These are phyloP conservation scores for Elymnias hypermnestra DNA, from an alignment of 1,140 invertebrate genomes.

Conservation along the genomic window DNA sequence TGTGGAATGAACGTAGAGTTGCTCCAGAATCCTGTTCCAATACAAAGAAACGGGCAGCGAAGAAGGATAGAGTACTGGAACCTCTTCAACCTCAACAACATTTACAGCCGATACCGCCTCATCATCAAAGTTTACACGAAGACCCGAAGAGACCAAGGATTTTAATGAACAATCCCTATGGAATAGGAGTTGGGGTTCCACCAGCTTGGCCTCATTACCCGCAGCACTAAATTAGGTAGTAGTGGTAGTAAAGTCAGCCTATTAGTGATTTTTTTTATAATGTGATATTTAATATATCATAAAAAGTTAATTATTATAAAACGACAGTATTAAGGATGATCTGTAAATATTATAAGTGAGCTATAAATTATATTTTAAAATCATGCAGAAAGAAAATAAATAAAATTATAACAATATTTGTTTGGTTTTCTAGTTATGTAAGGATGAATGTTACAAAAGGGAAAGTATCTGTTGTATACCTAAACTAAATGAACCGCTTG, in stretches of 20 bases:
- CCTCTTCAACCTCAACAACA: conserved; percentile 7
- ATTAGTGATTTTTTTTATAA: no score
- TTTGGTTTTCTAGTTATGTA: no score
- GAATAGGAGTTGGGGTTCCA: conserved; percentile 36
- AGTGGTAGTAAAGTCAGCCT: no score
- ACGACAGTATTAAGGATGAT: background rate
- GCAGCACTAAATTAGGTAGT: conserved; percentile 51
- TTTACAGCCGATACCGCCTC: conserved; percentile 13
- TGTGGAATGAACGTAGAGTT: background rate
- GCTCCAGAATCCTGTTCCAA: conserved; percentile 29
- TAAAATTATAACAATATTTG: no score
- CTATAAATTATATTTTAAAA: background rate
- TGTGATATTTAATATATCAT: no score
- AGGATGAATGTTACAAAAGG: no score
- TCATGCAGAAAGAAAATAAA: background rate
- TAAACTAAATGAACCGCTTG: no score
- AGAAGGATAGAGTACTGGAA: conserved; percentile 44
- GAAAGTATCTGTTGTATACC: no score
- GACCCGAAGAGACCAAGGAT: conserved; percentile 33
- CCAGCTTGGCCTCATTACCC: conserved; percentile 54
- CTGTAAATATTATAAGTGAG: background rate
- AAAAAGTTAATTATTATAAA: background rate
- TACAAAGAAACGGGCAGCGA: conserved; percentile 44
- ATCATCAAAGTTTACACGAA: conserved; percentile 33
- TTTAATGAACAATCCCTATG: conserved; percentile 45